phyloP scores from a whole-genome alignment of 2,113 vertebrate genomes.

The Clarias macrocephalus region DNA sequence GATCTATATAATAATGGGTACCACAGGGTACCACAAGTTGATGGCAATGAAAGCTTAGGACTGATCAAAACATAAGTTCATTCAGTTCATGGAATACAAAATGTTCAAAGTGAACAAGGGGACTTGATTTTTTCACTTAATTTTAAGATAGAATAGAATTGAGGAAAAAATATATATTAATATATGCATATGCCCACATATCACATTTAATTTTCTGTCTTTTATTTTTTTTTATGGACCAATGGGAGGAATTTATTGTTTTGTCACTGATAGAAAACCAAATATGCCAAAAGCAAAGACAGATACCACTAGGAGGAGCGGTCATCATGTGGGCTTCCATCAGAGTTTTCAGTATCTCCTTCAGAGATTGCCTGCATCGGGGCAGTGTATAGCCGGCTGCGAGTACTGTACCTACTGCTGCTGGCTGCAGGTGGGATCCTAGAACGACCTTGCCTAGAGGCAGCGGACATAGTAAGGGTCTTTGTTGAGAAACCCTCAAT shows the following conservation, averaged over 20 bases:
- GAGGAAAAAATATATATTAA: constrained; percentile 22
- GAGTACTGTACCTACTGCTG: constrained; percentile 96
- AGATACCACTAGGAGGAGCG: constrained; percentile 86
- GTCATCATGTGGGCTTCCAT: constrained; percentile 95
- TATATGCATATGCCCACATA: constrained; percentile 21
- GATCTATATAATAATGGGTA: constrained; percentile 21
- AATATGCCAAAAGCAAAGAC: background rate
- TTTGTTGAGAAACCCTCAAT: constrained; percentile 89
- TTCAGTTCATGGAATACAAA: constrained; percentile 32
- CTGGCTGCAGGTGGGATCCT: constrained; percentile 90
- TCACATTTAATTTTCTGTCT: constrained; percentile 27
- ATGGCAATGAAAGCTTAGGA: constrained; percentile 1
- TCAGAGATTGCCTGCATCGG: constrained; percentile 99
- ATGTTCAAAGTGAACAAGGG: constrained; percentile 25
- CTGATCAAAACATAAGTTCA: constrained; percentile 18
- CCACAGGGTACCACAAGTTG: background rate
- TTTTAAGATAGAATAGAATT: constrained; percentile 12
- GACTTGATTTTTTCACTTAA: background rate
- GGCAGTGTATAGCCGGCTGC: constrained; percentile 91
- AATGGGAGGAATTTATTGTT: constrained; percentile 43
- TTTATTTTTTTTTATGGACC: constrained; percentile 20
- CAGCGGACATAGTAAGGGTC: constrained; percentile 82
- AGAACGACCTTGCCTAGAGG: constrained; percentile 90
- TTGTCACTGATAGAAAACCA: constrained; percentile 36
- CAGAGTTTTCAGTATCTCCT: constrained; percentile 96